phyloP scores from a whole-genome alignment of 2,113 vertebrate species.

The Percopsis transmontana region DNA sequence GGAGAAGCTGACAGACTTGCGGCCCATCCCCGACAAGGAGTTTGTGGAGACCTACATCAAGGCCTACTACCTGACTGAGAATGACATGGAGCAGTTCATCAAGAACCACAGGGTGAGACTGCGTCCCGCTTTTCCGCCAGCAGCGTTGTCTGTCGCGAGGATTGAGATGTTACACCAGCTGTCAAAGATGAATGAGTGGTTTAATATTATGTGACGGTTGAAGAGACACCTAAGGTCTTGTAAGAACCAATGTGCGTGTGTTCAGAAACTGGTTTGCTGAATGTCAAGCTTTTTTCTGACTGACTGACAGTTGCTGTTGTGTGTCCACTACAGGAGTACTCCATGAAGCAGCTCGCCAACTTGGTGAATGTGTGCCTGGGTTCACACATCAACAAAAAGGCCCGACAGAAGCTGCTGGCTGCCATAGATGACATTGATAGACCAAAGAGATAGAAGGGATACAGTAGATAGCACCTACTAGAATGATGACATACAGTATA shows the following conservation, averaged over 20 bases:
- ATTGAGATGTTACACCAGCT: neutral
- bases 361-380: slow-evolving; percentile 97
- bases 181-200: neutral
- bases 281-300: no score
- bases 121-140: neutral
- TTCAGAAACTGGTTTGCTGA: no score
- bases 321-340: slow-evolving; percentile 87
- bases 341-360: slow-evolving; percentile 95
- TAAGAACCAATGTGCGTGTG: no score
- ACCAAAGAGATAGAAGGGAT: slow-evolving; percentile 88
- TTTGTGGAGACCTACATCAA: slow-evolving; percentile 99
- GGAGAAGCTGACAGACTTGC: slow-evolving; percentile 96
- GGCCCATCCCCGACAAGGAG: slow-evolving; percentile 97
- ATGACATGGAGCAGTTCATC: slow-evolving; percentile 98
- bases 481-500: slow-evolving; percentile 35
- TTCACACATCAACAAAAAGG: slow-evolving; percentile 98
- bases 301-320: slow-evolving; percentile 38
- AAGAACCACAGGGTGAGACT: slow-evolving; percentile 93
- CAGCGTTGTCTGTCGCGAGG: neutral
- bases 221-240: no score
- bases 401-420: slow-evolving; percentile 93
- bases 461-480: neutral
- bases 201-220: no score
- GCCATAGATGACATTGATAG: slow-evolving; percentile 96
- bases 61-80: slow-evolving; percentile 97